Conservation (phyloP, 1,140 invertebrate species). For the Cydia amplana region DNA sequence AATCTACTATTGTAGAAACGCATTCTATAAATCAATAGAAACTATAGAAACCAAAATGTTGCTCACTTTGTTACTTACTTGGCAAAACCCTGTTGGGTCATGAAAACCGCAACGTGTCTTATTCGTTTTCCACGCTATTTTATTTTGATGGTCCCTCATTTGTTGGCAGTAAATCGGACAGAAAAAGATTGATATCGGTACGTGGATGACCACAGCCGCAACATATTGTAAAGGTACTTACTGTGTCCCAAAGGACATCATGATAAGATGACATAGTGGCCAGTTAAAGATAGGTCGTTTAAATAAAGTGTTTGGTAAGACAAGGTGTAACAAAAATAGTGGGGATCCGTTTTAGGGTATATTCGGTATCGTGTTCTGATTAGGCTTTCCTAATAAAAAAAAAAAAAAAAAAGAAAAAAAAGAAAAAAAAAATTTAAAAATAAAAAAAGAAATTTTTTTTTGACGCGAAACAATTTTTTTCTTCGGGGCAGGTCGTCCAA, state of each 20-base stretch:
- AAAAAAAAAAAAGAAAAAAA: no score
- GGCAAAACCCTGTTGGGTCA: conserved; percentile 5
- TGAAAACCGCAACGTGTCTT: conserved; percentile 30
- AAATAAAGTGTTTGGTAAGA: not conserved
- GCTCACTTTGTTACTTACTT: not conserved
- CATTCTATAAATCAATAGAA: not conserved
- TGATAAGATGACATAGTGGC: not conserved
- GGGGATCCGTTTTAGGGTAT: no score
- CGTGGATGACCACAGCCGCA: conserved; percentile 9
- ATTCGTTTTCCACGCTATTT: conserved; percentile 31
- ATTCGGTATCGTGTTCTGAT: no score
- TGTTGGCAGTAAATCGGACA: conserved; percentile 30
- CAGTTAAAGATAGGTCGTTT: not conserved
- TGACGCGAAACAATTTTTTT: no score
- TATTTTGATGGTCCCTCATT: conserved; percentile 30
- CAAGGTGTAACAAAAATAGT: no score
- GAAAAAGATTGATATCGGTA: conserved; percentile 31
- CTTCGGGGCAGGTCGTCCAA: no score
- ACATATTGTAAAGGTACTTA: not conserved
- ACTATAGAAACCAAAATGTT: no score
- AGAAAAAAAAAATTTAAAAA: no score
- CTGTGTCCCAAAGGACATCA: conserved; percentile 6
- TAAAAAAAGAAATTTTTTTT: no score
- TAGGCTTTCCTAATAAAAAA: no score
- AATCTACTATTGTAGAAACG: no score